These are phyloP conservation scores for Solea senegalensis DNA, from an alignment of 2,113 vertebrate species.

Conservation along the genomic window DNA sequence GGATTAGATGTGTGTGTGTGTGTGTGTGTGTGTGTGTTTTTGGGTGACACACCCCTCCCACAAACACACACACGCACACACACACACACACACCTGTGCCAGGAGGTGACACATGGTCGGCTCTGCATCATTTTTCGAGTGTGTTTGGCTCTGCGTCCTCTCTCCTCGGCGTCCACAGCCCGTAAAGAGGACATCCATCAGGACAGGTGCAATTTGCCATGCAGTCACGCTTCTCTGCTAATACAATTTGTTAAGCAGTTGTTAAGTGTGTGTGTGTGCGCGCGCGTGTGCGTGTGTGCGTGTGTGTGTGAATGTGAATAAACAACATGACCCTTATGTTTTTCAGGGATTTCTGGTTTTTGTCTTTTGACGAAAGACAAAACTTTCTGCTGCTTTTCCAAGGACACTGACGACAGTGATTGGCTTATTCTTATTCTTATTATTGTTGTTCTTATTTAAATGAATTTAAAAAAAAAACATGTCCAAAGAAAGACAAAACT, in stretches of 20 bases:
- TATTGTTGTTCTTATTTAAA: constrained; percentile 9
- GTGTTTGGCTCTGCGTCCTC: constrained; percentile 38
- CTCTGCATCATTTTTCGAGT: constrained; percentile 51
- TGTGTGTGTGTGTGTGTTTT: constrained; percentile 40
- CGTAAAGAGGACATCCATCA: constrained; percentile 72
- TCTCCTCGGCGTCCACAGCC: constrained; percentile 29
- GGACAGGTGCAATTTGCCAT: constrained; percentile 63
- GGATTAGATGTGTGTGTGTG: constrained; percentile 43
- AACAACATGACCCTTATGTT: not conserved
- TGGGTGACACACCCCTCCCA: constrained; percentile 25
- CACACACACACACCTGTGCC: constrained; percentile 40
- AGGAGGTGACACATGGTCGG: constrained; percentile 44
- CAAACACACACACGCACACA: constrained; percentile 6
- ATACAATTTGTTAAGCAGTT: constrained; percentile 70
- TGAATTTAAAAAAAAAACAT: constrained; percentile 20
- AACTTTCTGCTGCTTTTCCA: constrained; percentile 9
- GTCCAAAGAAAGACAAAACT: constrained; percentile 36
- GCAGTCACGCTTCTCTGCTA: constrained; percentile 63
- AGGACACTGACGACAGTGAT: constrained; percentile 7
- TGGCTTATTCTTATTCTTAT: not conserved
- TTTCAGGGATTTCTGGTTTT: constrained; percentile 7
- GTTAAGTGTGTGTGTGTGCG: constrained; percentile 35
- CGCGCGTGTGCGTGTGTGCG: constrained; percentile 26
- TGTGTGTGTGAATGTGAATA: constrained; percentile 4
- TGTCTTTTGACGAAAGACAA: not conserved